Conservation (phyloP, 2,113 vertebrate species). For the Pseudorasbora parva region DNA sequence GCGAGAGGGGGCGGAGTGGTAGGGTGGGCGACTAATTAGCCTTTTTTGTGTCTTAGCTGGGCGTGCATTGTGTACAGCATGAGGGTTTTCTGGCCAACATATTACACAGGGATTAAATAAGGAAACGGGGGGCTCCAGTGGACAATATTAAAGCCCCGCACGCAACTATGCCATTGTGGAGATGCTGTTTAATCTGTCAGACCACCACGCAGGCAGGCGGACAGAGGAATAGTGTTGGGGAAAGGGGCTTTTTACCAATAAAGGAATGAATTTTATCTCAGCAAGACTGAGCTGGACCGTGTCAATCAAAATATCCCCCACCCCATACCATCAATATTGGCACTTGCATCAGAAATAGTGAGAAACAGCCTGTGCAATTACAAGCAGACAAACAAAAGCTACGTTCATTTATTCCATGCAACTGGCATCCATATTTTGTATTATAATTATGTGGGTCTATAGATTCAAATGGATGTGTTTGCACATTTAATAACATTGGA, state of each 20-base stretch:
- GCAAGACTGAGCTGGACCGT: constrained; percentile 64
- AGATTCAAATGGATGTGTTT: constrained; percentile 12
- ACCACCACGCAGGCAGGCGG: constrained; percentile 31
- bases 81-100: constrained; percentile 55
- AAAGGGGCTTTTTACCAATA: constrained; percentile 55
- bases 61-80: constrained; percentile 47
- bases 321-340: constrained; percentile 65
- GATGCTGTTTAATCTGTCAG: constrained; percentile 54
- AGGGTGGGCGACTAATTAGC: constrained; percentile 63
- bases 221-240: not conserved
- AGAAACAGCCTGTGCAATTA: constrained; percentile 43
- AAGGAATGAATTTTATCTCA: constrained; percentile 74
- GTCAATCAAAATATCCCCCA: constrained; percentile 66
- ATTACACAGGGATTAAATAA: constrained; percentile 56
- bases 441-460: constrained; percentile 8
- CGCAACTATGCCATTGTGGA: constrained; percentile 52
- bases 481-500: constrained; percentile 4
- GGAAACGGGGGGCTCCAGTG: constrained; percentile 18
- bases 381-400: constrained; percentile 53
- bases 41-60: constrained; percentile 59
- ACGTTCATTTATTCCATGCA: constrained; percentile 30
- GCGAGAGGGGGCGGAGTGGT: constrained; percentile 40
- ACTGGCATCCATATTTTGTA: not conserved
- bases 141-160: constrained; percentile 49
- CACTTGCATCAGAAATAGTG: constrained; percentile 62